Conservation (phyloP, 2,888 invertebrate species). For the Orchesella flavescens region DNA sequence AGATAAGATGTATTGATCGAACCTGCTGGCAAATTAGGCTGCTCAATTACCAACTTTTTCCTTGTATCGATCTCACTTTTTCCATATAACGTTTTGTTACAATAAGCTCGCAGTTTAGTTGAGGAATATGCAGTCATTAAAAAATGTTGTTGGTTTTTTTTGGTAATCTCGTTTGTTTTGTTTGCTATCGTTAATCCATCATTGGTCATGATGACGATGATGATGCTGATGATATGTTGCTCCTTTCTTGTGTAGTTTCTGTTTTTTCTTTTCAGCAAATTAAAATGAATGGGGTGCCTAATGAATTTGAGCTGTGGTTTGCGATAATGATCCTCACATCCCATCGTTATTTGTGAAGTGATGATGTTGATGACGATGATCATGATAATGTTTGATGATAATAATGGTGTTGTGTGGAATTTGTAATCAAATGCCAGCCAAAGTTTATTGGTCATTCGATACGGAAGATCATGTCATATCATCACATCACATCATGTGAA, state of each 20-base stretch:
- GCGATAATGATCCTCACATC: neutral
- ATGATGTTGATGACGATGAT: neutral
- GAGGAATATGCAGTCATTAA: neutral
- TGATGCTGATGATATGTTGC: too few relatives aligned
- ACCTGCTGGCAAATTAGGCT: slow-evolving; percentile 37
- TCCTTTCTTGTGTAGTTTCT: neutral
- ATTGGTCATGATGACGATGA: too few relatives aligned
- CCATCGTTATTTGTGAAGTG: neutral
- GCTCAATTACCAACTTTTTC: neutral
- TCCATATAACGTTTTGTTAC: slow-evolving; percentile 4
- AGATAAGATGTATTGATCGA: slow-evolving; percentile 19
- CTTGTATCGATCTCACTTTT: slow-evolving; percentile 24
- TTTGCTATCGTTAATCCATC: slow-evolving; percentile 17
- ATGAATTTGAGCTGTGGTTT: slow-evolving; percentile 5
- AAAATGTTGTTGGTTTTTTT: neutral
- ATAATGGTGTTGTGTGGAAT: neutral
- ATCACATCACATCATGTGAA: too few relatives aligned
- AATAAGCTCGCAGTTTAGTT: neutral
- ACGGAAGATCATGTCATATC: neutral
- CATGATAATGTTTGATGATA: neutral
- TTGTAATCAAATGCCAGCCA: neutral
- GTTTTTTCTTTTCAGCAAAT: neutral
- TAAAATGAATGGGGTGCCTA: slow-evolving; percentile 18
- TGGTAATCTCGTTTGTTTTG: neutral
- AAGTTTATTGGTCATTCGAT: neutral